These are phyloP conservation scores for Dichetophora obliterata DNA, from an alignment of 2,888 invertebrate genomes.

Conservation along the genomic window DNA sequence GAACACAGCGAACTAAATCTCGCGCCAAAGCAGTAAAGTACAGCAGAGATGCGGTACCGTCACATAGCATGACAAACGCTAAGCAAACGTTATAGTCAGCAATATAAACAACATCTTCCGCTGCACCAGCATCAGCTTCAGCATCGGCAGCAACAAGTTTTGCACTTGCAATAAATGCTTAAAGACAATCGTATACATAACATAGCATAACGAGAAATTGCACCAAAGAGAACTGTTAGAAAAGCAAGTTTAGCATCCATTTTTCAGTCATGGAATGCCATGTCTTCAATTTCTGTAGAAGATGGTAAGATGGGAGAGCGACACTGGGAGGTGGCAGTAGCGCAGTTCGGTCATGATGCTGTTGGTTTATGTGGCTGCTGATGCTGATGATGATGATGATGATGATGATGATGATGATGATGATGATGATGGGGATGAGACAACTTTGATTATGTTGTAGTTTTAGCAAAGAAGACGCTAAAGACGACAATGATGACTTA, in stretches of 20 bases:
- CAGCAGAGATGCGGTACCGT: neutral
- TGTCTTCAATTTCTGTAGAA: slow-evolving; percentile 15
- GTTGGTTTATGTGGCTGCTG: neutral
- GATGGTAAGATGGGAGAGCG: no score
- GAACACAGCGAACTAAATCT: slow-evolving; percentile 35
- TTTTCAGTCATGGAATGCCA: slow-evolving; percentile 38
- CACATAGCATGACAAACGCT: no score
- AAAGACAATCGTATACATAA: slow-evolving; percentile 15
- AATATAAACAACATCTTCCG: no score
- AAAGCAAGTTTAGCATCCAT: slow-evolving; percentile 52
- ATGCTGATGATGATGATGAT: neutral
- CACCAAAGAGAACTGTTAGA: slow-evolving; percentile 50
- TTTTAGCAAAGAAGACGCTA: neutral
- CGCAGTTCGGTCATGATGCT: neutral
- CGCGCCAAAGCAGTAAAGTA: slow-evolving; percentile 5
- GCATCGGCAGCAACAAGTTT: neutral
- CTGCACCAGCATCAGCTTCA: neutral
- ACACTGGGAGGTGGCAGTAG: neutral
- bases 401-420: neutral
- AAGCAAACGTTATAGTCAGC: no score
- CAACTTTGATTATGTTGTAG: slow-evolving; percentile 13
- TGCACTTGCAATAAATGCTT: neutral
- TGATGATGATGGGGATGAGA: neutral
- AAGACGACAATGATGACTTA: neutral
- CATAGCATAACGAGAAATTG: slow-evolving; percentile 1